phyloP scores from a whole-genome alignment of 92 coral and sea anemone species.

The Epizoanthus fatuus region DNA sequence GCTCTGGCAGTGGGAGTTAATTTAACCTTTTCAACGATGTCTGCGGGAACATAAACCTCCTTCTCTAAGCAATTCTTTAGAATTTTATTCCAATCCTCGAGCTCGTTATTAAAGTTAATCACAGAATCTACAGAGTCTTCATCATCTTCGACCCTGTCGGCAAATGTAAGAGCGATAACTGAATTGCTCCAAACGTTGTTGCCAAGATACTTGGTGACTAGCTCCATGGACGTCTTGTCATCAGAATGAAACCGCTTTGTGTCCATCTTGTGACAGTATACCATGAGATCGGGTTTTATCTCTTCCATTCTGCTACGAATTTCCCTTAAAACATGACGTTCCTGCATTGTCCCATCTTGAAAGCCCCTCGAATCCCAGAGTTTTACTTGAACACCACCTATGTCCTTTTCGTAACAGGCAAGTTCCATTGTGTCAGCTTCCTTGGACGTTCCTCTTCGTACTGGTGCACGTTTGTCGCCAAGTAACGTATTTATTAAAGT shows the following conservation, averaged over 20 bases:
- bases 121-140: not conserved
- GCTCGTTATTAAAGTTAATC: not conserved
- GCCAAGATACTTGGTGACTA: not conserved
- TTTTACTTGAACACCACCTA: not conserved
- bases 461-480: not conserved
- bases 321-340: not conserved
- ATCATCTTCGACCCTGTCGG: slow-evolving; percentile 5
- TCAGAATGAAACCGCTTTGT: not conserved
- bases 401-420: not conserved
- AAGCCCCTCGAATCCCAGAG: slow-evolving; percentile 7
- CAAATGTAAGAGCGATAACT: slow-evolving; percentile 4
- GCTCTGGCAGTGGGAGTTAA: not conserved
- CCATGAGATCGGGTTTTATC: not conserved
- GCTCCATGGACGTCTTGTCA: not conserved
- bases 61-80: not conserved
- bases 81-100: not conserved
- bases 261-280: slow-evolving; percentile 5
- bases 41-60: not conserved
- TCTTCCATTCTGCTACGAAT: not conserved
- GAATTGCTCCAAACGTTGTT: not conserved
- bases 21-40: not conserved
- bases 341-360: not conserved
- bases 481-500: slow-evolving; percentile 1
- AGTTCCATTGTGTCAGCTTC: not conserved
- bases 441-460: not conserved